Evolutionary conservation across 2,888 invertebrate genomes (phyloP), one percentile per base, ranked within the genome.

Genomic region (Lordiphosa fenestrarum): DNA sequence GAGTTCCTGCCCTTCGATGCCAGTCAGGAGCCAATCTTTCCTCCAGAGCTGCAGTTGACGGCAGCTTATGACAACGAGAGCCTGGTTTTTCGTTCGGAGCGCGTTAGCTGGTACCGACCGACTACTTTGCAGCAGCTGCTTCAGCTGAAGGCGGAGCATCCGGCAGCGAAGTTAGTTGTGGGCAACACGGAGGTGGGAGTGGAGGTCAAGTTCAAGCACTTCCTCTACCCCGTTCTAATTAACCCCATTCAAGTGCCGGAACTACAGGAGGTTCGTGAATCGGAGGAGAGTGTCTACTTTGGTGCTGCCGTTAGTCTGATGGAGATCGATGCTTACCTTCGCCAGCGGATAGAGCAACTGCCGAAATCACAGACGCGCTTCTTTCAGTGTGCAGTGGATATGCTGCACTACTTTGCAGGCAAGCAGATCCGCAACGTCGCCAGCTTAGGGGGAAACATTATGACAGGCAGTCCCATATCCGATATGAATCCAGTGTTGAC

Each of bases 381-480:
- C 60, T 94, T 93, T 75, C 90, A 90, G 77, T 92, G 94, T 30
- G 92, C 96, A 21, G 91, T 93, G 6, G 93, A 95, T 53, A 98
- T 98, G 95, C 90, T 98, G 23, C 93, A 96, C 86, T 97, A 95
- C 94, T 98, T 98, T 91, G 98, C 97, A 49, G 97, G 98, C 5
- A 95, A 94, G 84, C 98, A 98, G 91, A 96, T 98, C 47, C 91
- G 98, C 66, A 98, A 98, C 89, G 97, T 97, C 10, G 98, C 97
- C 46, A 94, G 96, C 10, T 90, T 98, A 30, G 97, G 95, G 30
- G 98, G 98, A 25, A 98, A 98, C 89, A 95, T 98, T 66, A 94
- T 98, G 91, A 98, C 98, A 0, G 96, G 96, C 13, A 98, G 98
- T 90, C 98, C 98, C 0, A 98, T 98, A 87, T 98, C 98, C 0